phyloP scores from a whole-genome alignment of 2,888 invertebrate species.

The Noctuana brunneofusca region DNA sequence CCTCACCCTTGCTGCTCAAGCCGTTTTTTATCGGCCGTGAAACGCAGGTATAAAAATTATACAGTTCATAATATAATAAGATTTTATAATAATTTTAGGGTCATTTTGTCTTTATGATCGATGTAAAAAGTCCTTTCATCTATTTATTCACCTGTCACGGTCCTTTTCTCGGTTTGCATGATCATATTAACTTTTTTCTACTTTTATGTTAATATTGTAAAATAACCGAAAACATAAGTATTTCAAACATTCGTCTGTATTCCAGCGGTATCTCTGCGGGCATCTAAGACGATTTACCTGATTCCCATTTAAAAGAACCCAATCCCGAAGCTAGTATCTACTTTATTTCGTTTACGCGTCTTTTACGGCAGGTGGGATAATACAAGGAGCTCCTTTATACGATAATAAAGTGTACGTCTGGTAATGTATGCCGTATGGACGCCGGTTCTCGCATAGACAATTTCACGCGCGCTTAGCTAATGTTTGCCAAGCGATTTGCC shows the following conservation, averaged over 20 bases:
- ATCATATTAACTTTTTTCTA: neutral
- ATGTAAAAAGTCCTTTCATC: conserved; percentile 28
- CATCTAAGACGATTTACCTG: conserved; percentile 17
- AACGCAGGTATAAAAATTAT: conserved; percentile 62
- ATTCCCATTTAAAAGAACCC: conserved; percentile 16
- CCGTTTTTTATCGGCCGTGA: conserved; percentile 67
- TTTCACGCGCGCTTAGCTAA: conserved; percentile 75
- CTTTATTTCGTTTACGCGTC: conserved; percentile 21
- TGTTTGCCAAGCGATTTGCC: conserved; percentile 75
- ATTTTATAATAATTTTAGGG: conserved; percentile 31
- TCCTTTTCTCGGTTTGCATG: conserved; percentile 4
- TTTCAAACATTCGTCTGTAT: conserved; percentile 12
- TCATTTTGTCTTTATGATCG: conserved; percentile 29
- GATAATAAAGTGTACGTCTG: conserved; percentile 46
- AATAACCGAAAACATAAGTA: neutral
- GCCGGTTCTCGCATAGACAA: conserved; percentile 59
- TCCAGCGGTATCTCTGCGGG: neutral
- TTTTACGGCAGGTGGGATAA: conserved; percentile 32
- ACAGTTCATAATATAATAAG: conserved; percentile 43
- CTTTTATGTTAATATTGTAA: neutral
- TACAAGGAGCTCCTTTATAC: conserved; percentile 31
- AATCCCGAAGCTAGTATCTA: conserved; percentile 16
- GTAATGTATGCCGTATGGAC: conserved; percentile 60
- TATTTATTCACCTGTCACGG: conserved; percentile 31
- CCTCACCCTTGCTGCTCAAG: conserved; percentile 59